Evolutionary conservation across 2,797 vertebrate genomes (phyloP).

Genomic region (Choloepus didactylus): DNA sequence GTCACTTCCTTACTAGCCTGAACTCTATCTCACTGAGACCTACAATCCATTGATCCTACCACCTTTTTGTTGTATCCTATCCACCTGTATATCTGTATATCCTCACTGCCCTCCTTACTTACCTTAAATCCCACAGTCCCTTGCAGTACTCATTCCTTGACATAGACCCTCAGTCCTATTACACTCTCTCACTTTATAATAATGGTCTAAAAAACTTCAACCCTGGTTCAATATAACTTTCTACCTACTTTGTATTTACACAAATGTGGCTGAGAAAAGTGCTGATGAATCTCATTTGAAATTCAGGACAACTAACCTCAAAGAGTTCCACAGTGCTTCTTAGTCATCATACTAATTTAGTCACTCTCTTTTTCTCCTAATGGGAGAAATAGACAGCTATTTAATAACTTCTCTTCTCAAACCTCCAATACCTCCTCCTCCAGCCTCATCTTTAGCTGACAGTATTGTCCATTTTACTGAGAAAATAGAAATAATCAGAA

Average conservation of each 20-base stretch:
- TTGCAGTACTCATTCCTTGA: not conserved
- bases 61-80: not conserved
- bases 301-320: not conserved
- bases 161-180: not conserved
- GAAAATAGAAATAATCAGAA: slow-evolving; percentile 23
- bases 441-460: not conserved
- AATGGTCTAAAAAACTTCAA: not conserved
- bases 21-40: not conserved
- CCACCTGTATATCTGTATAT: not conserved
- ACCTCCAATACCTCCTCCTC: not conserved
- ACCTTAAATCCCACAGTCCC: not conserved
- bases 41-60: not conserved
- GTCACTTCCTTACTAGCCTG: not conserved
- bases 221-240: not conserved
- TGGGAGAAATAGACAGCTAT: not conserved
- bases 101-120: not conserved
- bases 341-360: not conserved
- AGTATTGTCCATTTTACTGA: not conserved
- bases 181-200: not conserved
- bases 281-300: not conserved
- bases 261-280: not conserved
- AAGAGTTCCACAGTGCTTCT: not conserved
- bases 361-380: not conserved
- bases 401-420: not conserved
- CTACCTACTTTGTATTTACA: not conserved